Evolutionary conservation across 1,140 invertebrate species (phyloP), one percentile per base, ranked within the genome.

Genomic region (Gerris buenoi): DNA sequence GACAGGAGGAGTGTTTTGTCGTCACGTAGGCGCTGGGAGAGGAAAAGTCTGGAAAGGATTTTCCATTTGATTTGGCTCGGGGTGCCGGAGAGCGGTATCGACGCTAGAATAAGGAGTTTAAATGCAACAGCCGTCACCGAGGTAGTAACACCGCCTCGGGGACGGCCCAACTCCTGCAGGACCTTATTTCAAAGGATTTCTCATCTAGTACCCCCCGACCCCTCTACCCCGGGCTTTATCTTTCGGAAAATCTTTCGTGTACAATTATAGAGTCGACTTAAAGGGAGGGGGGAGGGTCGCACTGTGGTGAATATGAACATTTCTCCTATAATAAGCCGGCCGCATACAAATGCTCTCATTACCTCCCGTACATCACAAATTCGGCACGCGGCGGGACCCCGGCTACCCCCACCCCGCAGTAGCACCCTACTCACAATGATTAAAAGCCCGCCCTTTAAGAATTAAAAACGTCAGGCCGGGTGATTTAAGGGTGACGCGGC

Each of bases 401-500:
- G 13, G 25, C 28, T 60, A 60, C 18, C 10, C 18, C 68, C 57
- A 25, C 65, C 46, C 33, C 64, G 29, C n/a, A n/a, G n/a, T 46
- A 46, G 33, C 33, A 46, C 33, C 33, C 33, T 46, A 46, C 33
- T 26, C 27, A 28, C 29, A 29, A 33, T 64, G 63, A 64, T 64
- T 64, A 64, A 64, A 64, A 64, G 63, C 65, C 46, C 25, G 33
- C 33, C 67, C 68, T 65, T 67, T 69, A 69, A 69, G 68, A 69
- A 69, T 69, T 69, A 69, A 67, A 69, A 69, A 69, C 65, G 65
- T 67, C 68, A 67, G 22, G 28, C 22, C 26, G 67, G 26, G 46
- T 69, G 68, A 69, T 69, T 69, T 69, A 69, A 66, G 59, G 66
- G 62, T 69, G 68, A 69, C 66, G 58, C 68, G 68, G 68, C 68